Evolutionary conservation across 2,113 vertebrate species (phyloP).

Genomic region (Alexandromys fortis): DNA sequence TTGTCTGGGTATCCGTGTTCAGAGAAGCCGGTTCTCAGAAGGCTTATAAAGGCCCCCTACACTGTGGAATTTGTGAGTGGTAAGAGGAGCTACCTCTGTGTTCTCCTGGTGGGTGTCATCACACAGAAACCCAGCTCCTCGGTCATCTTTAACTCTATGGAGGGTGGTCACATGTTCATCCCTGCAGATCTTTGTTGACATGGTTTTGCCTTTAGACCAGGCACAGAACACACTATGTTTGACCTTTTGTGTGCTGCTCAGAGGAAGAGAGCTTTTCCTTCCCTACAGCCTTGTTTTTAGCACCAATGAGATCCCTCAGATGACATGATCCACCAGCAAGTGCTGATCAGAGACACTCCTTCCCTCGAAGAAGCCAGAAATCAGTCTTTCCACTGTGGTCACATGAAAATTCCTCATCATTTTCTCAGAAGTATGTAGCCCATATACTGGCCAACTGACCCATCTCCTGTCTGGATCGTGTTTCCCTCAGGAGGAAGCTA

Average conservation of each 20-base stretch:
- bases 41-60: neutral
- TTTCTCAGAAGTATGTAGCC: conserved; percentile 65
- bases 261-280: neutral
- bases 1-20: neutral
- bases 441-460: conserved; percentile 45
- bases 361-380: conserved; percentile 41
- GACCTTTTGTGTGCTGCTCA: neutral
- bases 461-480: neutral
- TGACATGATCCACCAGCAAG: neutral
- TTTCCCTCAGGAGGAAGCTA: conserved; percentile 44
- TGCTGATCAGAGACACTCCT: conserved; percentile 19
- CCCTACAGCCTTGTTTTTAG: neutral
- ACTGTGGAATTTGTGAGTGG: neutral
- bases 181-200: neutral
- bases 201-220: neutral
- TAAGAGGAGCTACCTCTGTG: neutral
- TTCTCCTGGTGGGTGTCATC: neutral
- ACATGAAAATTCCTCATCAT: neutral
- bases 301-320: neutral
- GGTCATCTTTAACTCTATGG: neutral
- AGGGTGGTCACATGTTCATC: neutral
- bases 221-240: neutral
- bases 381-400: conserved; percentile 54
- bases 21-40: neutral
- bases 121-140: too few relatives aligned